Conservation (phyloP, 2,797 vertebrate genomes). For the Myotis findleyi region DNA sequence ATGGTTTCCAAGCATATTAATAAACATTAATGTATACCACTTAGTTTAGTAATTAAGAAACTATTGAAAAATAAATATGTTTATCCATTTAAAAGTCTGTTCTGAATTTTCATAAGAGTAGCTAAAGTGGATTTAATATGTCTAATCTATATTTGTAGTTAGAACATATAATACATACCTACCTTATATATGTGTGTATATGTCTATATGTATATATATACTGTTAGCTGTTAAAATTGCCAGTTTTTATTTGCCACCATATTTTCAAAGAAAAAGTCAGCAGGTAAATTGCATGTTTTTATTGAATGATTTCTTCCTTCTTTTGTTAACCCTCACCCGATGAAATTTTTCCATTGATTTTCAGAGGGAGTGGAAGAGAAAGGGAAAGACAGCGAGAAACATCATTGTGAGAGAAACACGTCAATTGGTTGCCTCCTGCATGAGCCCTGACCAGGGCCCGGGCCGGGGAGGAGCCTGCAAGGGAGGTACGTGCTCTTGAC, state of each 20-base stretch:
- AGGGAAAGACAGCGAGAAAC: no score
- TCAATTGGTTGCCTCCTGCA: no score
- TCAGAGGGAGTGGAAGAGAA: no score
- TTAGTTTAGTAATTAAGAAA: background rate
- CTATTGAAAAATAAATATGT: background rate
- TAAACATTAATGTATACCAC: background rate
- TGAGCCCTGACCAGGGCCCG: no score
- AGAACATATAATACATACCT: background rate
- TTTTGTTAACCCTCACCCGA: background rate
- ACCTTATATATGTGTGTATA: background rate
- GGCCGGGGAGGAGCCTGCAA: no score
- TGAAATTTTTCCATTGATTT: no score
- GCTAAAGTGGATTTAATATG: background rate
- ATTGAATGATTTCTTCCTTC: constrained; percentile 21
- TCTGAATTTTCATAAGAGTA: background rate
- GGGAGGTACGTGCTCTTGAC: no score
- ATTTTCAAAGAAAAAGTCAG: background rate
- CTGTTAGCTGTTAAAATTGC: background rate
- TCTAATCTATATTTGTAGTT: background rate
- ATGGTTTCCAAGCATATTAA: background rate
- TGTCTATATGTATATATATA: background rate
- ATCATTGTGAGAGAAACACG: no score
- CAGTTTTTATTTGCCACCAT: background rate
- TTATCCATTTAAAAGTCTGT: background rate
- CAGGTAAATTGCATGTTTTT: background rate